Base-by-base conservation (phyloP, 2,113 vertebrate species). In the Thalassarche chlororhynchos region DNA sequence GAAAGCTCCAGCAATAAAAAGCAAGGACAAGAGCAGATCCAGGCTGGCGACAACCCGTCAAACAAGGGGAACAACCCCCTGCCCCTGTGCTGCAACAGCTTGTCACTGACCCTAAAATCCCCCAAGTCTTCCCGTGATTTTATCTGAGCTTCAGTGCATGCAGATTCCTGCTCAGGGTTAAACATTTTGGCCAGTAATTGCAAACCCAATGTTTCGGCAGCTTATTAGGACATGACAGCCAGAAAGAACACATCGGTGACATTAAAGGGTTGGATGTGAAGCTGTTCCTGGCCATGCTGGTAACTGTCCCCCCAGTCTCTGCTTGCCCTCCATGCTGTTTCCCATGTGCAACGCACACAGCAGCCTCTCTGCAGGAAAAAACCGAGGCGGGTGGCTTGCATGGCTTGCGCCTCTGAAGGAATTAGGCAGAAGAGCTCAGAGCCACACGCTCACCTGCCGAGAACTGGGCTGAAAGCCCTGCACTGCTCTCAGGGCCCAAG, bases 311-410 rank as follows among this genome's bases (percentile, higher is more conserved):
- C 55, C 4, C 4, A 7, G 38, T 65, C 72, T 47, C 70, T 54
- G 36, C 58, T 83, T 29, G 4, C 64, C 36, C 28, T 46, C 42
- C 19, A 2, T 8, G 20, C 47, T 42, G 14, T 26, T 74, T 23
- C 54, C 49, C 52, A 16, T 2, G 6, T 10, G 9, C 31, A 29
- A 14, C 9, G 5, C 25, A 12, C 14, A 24, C 2, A 0, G 61
- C 58, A 58, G 26, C 44, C 36, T 25, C 44, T 42, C 74, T 20
- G 58, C 58, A 34, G 64, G 64, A 49, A 17, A 26, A 55, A 19
- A 1, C 5, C 54, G 16, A 12, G 17, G 60, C 0, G 2, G 36
- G 57, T 5, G 26, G 25, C 19, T 57, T 8, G 38, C 6, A 0
- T 5, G 44, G 38, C 25, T 54, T 17, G 13, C 34, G 62, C 15